Base-by-base conservation (phyloP, 2,888 invertebrate species). In the Malthinus seriepunctatus region DNA sequence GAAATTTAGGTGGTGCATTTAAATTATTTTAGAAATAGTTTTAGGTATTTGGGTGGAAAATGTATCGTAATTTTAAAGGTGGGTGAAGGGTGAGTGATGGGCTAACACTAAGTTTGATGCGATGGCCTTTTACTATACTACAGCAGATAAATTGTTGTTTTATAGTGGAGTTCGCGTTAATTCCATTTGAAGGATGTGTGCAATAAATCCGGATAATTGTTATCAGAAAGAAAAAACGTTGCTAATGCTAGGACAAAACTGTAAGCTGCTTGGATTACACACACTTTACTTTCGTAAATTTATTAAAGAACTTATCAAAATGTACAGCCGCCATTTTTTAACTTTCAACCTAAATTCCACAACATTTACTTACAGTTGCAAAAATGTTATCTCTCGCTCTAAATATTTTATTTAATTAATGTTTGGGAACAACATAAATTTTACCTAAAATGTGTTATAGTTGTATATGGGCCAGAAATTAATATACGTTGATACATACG, bases 201-300 rank as follows among this genome's bases (percentile, higher is more conserved):
- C 74, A 71, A 76, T 76, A 74, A 75, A 76, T 76, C 73, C 71
- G 73, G 74, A 75, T 75, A 75, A 74, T 73, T 74, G 74, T 75
- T 74, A 75, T 74, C 73, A 71, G 71, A 72, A 73, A 71, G 69
- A 71, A 72, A 69, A 73, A 73, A 65, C 66, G 51, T 49, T 45
- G 56, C 51, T 60, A 56, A 56, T 46, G 51, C 48, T 42, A 37
- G 51, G 47, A 51, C 60, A 60, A 33, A 55, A 54, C 60, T 60
- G 51, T 55, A 60, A 60, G 51, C 60, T 39, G 45, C 50, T 46
- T 35, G 39, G 37, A 50, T 53, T 51, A 48, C 54, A 45, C 55
- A 60, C 51, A 55, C 54, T 59, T 59, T 56, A 46, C 50, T 42
- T 50, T 56, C 44, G 42, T 12, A 31, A 45, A 50, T 59, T 48